phyloP scores from a whole-genome alignment of 2,888 invertebrate genomes.

The Xestobium rufovillosum region DNA sequence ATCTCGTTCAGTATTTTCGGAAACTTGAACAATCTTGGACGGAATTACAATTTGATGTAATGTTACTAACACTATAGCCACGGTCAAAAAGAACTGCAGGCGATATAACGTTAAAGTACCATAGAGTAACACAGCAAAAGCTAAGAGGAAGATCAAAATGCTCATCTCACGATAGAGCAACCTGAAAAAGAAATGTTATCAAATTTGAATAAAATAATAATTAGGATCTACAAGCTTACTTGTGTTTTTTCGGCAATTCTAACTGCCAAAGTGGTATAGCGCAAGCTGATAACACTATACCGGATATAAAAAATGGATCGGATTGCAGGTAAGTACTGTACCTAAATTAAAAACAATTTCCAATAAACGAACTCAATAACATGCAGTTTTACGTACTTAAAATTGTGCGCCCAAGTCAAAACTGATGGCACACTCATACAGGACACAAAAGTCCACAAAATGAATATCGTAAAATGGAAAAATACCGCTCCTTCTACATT shows the following conservation, averaged over 20 bases:
- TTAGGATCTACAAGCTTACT: conserved; percentile 50
- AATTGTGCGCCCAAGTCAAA: conserved; percentile 74
- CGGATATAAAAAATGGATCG: conserved; percentile 56
- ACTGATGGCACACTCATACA: conserved; percentile 64
- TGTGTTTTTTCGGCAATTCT: conserved; percentile 53
- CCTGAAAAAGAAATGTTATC: conserved; percentile 42
- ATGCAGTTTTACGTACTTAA: conserved; percentile 50
- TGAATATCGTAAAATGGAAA: conserved; percentile 66
- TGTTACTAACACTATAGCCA: conserved; percentile 49
- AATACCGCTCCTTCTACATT: conserved; percentile 43
- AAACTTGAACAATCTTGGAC: conserved; percentile 46
- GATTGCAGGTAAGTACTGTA: conserved; percentile 49
- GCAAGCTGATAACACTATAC: conserved; percentile 51
- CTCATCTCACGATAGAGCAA: conserved; percentile 44
- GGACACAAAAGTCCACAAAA: conserved; percentile 58
- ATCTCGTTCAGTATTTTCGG: conserved; percentile 41
- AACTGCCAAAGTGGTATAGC: conserved; percentile 61
- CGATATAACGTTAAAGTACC: conserved; percentile 54
- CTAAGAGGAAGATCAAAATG: conserved; percentile 47
- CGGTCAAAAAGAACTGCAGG: conserved; percentile 52
- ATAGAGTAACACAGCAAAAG: conserved; percentile 50
- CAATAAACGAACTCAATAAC: conserved; percentile 7
- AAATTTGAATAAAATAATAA: background rate
- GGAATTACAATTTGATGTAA: conserved; percentile 49
- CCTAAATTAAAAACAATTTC: conserved; percentile 37